Percentiles rank a stretch among this genome's conserved stretches.
phyloP scores from a whole-genome alignment of 2,113 vertebrate species.

The Scopus umbretta region DNA sequence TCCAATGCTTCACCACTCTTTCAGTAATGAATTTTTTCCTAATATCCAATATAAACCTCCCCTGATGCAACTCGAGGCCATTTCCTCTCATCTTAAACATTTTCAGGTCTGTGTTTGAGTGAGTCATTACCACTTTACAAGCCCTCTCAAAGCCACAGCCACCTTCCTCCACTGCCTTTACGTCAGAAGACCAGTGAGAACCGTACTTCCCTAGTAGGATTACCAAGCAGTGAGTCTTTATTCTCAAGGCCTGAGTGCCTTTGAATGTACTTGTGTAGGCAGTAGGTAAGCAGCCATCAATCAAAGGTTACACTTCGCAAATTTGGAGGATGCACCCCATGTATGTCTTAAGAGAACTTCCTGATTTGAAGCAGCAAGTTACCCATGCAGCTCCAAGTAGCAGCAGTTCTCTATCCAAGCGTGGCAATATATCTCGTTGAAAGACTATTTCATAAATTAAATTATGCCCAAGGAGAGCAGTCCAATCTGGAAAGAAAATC shows the following conservation, averaged over 20 bases:
- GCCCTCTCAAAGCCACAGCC: neutral
- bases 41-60: too few relatives aligned
- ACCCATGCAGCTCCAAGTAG: neutral
- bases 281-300: neutral
- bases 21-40: too few relatives aligned
- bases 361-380: neutral
- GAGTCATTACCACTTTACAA: neutral
- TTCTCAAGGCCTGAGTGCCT: neutral
- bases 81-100: too few relatives aligned
- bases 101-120: neutral
- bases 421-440: neutral
- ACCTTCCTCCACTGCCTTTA: neutral
- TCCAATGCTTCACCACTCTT: too few relatives aligned
- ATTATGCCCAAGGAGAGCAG: neutral
- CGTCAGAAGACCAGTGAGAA: neutral
- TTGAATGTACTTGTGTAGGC: neutral
- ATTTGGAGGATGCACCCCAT: neutral
- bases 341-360: neutral
- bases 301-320: neutral
- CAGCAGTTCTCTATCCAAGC: neutral
- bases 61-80: too few relatives aligned
- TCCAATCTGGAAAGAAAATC: neutral
- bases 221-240: neutral
- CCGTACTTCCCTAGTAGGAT: neutral
- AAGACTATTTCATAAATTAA: neutral